Evolutionary conservation across 2,888 invertebrate genomes (phyloP).

Genomic region (Bedellia somnulentella): DNA sequence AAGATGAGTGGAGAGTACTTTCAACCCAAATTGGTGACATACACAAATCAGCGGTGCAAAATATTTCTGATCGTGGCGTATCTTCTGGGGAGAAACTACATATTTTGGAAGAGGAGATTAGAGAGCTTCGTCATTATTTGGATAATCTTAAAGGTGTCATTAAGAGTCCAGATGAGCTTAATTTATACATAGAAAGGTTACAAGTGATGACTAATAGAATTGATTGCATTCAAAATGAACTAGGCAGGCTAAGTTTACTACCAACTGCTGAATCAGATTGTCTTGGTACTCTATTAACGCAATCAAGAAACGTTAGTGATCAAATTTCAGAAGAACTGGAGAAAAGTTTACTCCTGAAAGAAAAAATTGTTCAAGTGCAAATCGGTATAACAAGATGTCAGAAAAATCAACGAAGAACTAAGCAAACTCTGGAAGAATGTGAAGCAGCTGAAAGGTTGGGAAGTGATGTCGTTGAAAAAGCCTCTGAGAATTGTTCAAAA

Average conservation of each 20-base stretch:
- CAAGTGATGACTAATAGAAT: conserved; percentile 76
- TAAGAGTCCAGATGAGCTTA: conserved; percentile 81
- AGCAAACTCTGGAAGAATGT: conserved; percentile 69
- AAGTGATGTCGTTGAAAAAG: conserved; percentile 76
- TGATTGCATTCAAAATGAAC: conserved; percentile 78
- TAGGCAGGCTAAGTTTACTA: conserved; percentile 73
- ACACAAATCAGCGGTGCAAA: conserved; percentile 68
- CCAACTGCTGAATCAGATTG: conserved; percentile 77
- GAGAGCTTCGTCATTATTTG: conserved; percentile 70
- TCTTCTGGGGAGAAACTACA: conserved; percentile 74
- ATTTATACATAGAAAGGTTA: conserved; percentile 77
- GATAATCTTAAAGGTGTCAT: conserved; percentile 76
- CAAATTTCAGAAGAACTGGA: conserved; percentile 79
- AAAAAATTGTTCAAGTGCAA: conserved; percentile 72
- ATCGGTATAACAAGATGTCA: conserved; percentile 70
- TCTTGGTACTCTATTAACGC: conserved; percentile 69
- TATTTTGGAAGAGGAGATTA: conserved; percentile 74
- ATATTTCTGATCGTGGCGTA: conserved; percentile 72
- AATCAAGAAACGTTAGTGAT: conserved; percentile 71
- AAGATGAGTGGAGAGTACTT: conserved; percentile 74
- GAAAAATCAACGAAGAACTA: conserved; percentile 68
- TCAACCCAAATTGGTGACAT: conserved; percentile 66
- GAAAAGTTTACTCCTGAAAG: conserved; percentile 71
- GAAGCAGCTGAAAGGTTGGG: conserved; percentile 72
- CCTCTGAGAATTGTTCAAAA: conserved; percentile 71